These are phyloP conservation scores for Schizotus pectinicornis DNA, from an alignment of 2,888 invertebrate species.

Conservation along the genomic window DNA sequence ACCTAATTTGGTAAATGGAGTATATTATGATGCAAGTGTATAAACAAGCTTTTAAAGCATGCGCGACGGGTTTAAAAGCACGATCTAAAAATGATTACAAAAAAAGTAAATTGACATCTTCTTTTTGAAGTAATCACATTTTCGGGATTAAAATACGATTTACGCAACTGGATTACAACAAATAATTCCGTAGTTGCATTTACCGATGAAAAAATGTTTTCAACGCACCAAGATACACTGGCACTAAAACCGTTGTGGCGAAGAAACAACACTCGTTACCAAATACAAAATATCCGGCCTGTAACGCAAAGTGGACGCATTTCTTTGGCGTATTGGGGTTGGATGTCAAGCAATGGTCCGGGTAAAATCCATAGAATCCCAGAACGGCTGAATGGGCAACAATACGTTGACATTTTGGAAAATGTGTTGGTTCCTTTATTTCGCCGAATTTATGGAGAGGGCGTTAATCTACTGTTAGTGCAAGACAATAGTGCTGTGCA, in stretches of 20 bases:
- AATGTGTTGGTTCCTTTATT: background rate
- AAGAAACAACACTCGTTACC: background rate
- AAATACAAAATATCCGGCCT: background rate
- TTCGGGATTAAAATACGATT: no score
- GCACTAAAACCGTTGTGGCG: background rate
- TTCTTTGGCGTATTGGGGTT: background rate
- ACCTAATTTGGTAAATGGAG: no score
- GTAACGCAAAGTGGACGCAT: background rate
- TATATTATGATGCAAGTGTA: slow-evolving; percentile 4
- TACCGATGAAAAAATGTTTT: slow-evolving; percentile 3
- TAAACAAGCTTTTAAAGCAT: slow-evolving; percentile 1
- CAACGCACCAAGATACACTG: background rate
- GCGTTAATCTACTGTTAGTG: background rate
- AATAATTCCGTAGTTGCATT: no score
- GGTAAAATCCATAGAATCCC: slow-evolving; percentile 4
- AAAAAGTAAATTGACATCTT: no score
- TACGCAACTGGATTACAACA: no score
- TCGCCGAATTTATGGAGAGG: background rate
- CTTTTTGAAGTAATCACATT: no score
- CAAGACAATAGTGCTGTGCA: slow-evolving; percentile 3
- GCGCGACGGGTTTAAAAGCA: slow-evolving; percentile 1
- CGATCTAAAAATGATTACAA: background rate
- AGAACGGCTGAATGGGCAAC: background rate
- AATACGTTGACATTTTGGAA: background rate
- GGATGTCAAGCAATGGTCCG: background rate